Percentiles rank a stretch among this genome's conserved stretches.
Evolutionary conservation across 1,140 invertebrate genomes (phyloP).

Genomic region (Eufriesea mexicana): DNA sequence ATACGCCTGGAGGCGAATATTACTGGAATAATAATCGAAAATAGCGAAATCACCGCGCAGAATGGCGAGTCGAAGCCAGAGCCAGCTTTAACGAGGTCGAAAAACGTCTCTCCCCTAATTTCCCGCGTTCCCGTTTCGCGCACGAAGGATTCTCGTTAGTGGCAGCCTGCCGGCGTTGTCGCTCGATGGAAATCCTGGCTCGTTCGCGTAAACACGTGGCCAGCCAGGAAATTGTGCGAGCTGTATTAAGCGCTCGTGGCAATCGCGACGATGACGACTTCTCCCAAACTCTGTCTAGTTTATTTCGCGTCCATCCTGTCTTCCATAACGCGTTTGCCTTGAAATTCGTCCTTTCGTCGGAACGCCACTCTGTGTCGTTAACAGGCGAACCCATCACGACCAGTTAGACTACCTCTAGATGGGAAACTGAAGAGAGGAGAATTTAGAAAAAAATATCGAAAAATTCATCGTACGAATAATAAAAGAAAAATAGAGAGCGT

Average conservation of each 20-base stretch:
- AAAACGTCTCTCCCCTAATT: neutral
- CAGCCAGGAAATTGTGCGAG: constrained; percentile 26
- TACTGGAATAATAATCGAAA: neutral
- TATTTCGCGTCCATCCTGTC: neutral
- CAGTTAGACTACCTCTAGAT: too few relatives aligned
- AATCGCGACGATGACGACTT: neutral
- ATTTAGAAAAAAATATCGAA: too few relatives aligned
- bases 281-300: neutral
- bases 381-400: too few relatives aligned
- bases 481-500: too few relatives aligned
- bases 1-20: too few relatives aligned
- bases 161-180: neutral
- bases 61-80: neutral
- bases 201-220: constrained; percentile 10
- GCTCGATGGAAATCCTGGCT: neutral
- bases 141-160: neutral
- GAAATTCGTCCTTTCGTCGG: too few relatives aligned
- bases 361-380: too few relatives aligned
- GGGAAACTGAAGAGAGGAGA: too few relatives aligned
- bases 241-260: constrained; percentile 10
- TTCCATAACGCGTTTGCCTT: too few relatives aligned
- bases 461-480: too few relatives aligned
- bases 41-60: neutral
- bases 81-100: neutral
- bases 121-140: neutral